These are phyloP conservation scores for Geotrypetes seraphini DNA, from an alignment of 2,797 vertebrate genomes.

Conservation along the genomic window DNA sequence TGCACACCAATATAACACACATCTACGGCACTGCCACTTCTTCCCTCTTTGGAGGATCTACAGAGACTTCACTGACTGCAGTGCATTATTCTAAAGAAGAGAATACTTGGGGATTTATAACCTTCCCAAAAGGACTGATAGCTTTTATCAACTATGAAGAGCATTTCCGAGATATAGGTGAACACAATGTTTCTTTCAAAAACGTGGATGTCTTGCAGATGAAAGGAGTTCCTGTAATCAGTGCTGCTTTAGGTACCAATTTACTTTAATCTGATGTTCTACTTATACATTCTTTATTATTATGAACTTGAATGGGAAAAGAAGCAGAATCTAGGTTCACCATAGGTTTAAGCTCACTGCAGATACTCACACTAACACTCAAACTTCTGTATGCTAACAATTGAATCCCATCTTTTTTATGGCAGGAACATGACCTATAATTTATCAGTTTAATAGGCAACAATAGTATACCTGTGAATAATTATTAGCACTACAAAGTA, in stretches of 20 bases:
- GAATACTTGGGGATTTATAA: slow-evolving; percentile 2
- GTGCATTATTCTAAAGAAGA: neutral
- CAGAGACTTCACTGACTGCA: neutral
- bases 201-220: neutral
- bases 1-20: neutral
- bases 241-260: slow-evolving; percentile 2
- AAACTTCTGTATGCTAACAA: too few species aligned
- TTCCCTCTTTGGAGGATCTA: neutral
- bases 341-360: too few species aligned
- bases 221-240: neutral
- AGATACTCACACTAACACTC: too few species aligned
- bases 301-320: too few species aligned
- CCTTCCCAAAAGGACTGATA: neutral
- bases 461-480: too few species aligned
- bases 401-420: too few species aligned
- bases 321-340: too few species aligned
- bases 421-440: too few species aligned
- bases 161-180: neutral
- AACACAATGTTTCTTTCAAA: neutral
- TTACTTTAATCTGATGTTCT: too few species aligned
- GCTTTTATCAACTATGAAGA: slow-evolving; percentile 9
- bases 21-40: neutral
- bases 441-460: too few species aligned
- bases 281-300: too few species aligned
- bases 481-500: too few species aligned